Evolutionary conservation across 2,888 invertebrate genomes (phyloP), one percentile per base, ranked within the genome.

Genomic region (Oligia fasciuncula): DNA sequence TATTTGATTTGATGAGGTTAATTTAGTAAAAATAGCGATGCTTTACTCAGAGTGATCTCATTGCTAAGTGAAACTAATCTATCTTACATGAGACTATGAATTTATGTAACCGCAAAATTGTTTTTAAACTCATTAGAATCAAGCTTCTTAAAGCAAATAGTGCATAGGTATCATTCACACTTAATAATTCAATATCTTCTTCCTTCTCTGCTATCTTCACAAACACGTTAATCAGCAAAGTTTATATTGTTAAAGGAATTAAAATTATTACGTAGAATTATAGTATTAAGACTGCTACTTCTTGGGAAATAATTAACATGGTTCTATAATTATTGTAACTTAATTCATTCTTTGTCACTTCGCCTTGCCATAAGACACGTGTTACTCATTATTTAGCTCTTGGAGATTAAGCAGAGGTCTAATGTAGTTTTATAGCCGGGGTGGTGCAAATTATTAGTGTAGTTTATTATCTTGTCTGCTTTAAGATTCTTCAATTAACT

Each of bases 281-380:
- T 75, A 29, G 68, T 40, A 69, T 77, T 63, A 77, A 79, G 74
- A 80, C 74, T 80, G 83, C 79, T 67, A 79, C 77, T 91, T 91
- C 88, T 82, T 66, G 73, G 63, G 76, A 91, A 80, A 62, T 88
- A 86, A 89, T 91, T 91, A 91, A 68, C 77, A 75, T 90, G 76
- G 70, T 88, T 89, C 77, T 75, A 23, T 77, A 79, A 77, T 40
- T 35, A 76, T 77, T 70, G 43, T 67, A 69, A 72, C 29, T 29
- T 81, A 73, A 84, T 80, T 83, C 9, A 70, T 65, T 54, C n/a
- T 62, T 60, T 78, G 73, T 69, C 35, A 76, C 66, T 70, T 54
- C 0, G n/a, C 17, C 49, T 74, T 71, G 74, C 85, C 63, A 73
- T 73, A 14, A 62, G 62, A 66, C 79, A 62, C 79, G 71, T 84